These are phyloP conservation scores for Psittacula cyanocephala DNA, from an alignment of 2,113 vertebrate species.

Conservation along the genomic window DNA sequence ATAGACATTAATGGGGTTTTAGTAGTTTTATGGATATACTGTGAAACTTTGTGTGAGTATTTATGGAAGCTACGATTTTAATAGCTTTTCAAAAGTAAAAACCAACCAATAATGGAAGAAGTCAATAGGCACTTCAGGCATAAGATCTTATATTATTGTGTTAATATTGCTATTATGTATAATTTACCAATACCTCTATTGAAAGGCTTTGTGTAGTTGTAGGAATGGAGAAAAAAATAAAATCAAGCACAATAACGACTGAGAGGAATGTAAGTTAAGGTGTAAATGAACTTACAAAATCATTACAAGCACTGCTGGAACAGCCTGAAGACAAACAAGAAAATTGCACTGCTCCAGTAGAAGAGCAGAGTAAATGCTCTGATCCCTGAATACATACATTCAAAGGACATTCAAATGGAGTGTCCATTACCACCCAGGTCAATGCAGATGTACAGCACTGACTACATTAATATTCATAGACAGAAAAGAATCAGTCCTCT, in stretches of 20 bases:
- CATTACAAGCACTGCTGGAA: background rate
- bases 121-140: background rate
- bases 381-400: background rate
- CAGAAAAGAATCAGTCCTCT: background rate
- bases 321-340: background rate
- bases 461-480: background rate
- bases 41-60: background rate
- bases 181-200: background rate
- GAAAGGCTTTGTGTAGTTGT: background rate
- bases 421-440: background rate
- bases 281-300: background rate
- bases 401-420: background rate
- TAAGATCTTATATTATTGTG: background rate
- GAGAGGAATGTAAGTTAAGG: background rate
- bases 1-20: background rate
- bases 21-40: background rate
- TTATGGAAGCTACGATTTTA: background rate
- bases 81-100: background rate
- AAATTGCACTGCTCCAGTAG: background rate
- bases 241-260: background rate
- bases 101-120: background rate
- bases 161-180: background rate
- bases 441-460: accelerated
- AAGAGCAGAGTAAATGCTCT: background rate
- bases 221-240: background rate